phyloP scores from a whole-genome alignment of 1,140 invertebrate genomes.

The Teleogryllus occipitalis region DNA sequence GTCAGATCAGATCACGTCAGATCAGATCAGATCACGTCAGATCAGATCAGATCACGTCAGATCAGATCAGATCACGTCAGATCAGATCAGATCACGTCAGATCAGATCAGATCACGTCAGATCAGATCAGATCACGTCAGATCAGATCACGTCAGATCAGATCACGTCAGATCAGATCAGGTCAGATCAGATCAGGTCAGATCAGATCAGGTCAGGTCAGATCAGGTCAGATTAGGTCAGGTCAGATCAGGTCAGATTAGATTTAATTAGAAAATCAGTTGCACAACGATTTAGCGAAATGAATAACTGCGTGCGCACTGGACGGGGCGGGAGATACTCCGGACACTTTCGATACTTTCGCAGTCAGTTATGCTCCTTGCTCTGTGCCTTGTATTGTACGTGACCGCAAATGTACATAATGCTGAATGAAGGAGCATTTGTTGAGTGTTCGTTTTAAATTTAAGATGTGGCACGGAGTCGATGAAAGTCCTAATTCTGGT shows the following conservation, averaged over 20 bases:
- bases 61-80: constrained; percentile 25
- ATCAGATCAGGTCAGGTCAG: constrained; percentile 24
- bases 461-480: no score
- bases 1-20: constrained; percentile 25
- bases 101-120: constrained; percentile 25
- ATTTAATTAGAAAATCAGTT: constrained; percentile 22
- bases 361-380: no score
- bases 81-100: constrained; percentile 25
- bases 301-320: no score
- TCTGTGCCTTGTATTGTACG: no score
- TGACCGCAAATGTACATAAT: no score
- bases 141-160: constrained; percentile 25
- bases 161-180: constrained; percentile 27
- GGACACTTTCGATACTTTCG: no score
- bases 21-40: constrained; percentile 25
- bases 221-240: constrained; percentile 24
- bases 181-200: constrained; percentile 28
- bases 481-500: no score
- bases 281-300: no score
- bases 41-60: constrained; percentile 24
- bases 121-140: constrained; percentile 23
- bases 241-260: constrained; percentile 25
- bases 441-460: no score
- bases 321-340: no score
- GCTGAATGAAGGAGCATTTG: no score